Evolutionary conservation across 2,113 vertebrate genomes (phyloP), one percentile per base, ranked within the genome.

Genomic region (Thalassoma bifasciatum): DNA sequence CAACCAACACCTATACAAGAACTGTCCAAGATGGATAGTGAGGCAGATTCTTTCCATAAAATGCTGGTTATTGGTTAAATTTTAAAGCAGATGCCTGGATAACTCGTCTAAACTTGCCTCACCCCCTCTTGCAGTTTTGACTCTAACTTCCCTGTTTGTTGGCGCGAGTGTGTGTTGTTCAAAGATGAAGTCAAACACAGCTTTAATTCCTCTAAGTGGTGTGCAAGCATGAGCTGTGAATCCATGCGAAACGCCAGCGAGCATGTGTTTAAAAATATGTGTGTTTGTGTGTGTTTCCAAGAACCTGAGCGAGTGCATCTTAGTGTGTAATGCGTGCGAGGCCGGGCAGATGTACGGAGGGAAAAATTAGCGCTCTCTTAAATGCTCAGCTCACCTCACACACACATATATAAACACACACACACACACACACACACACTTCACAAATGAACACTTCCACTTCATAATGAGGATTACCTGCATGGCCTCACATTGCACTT

Each of bases 381-480:
- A 81, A 90, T 42, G 72, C 64, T 79, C 81, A 81, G 49, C 65
- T 77, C 82, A 70, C 38, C 84, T 70, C 84, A 79, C 81, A 51
- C 72, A 36, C 37, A 77, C 50, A 38, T 10, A 34, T 74, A n/a
- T n/a, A 72, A 65, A 82, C 63, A 67, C 60, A 54, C 69, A 67
- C 36, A 72, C 67, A 59, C 40, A 69, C 52, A 67, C 56, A 66
- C 66, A 79, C 57, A 46, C 59, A 68, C 67, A 36, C 71, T 66
- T 75, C 60, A 11, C 72, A 83, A 85, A 80, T 82, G 85, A 86
- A 82, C 79, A 83, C 84, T 74, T 87, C 70, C 46, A 54, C 77
- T 72, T 77, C 60, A 66, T 83, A 83, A 87, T 82, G 79, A 89
- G 75, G 69, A 90, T 91, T 90, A 91, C 86, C 83, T 86, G 89